Base-by-base conservation (phyloP, 2,797 vertebrate genomes). In the Pyrocephalus nanus region DNA sequence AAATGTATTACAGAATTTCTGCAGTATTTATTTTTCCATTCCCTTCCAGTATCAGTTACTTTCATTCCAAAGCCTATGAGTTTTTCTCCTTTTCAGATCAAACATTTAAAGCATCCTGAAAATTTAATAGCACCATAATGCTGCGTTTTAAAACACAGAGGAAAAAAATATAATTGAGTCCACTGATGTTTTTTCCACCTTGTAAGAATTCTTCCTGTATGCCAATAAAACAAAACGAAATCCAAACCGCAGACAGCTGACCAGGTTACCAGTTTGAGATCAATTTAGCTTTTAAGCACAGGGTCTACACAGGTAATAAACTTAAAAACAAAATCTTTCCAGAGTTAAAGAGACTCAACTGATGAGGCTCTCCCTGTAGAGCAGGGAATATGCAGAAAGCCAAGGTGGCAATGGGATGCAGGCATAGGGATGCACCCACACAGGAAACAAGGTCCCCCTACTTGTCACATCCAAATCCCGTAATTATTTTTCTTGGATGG, bases 81-180 rank as follows among this genome's bases (percentile, higher is more conserved):
- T 22, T 62, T 88, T 79, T 86, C 72, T 88, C 54, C 80, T 84
- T 95, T 74, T 86, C 70, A 84, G 30, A 84, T 72, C 85, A 94
- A 88, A 75, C 29, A 69, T 75, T 69, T 58, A 62, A 93, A 78
- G 20, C 47, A 62, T 72, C 62, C 79, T 75, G 62, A 93, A 94
- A 80, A 84, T 83, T 42, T 71, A 87, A 92, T 79, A 66, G 9
- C 15, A 36, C 32, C 26, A 15, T 82, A 48, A 82, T 7, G 11
- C 8, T 66, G 51, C 11, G n/a, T 47, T 87, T 25, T 9, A 60
- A 79, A 92, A 88, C 12, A 67, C 43, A 47, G 18, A 40, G n/a
- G n/a, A 10, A 13, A 69, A 47, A 48, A 22, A 30, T 4, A 60
- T 0, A 0, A 15, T 34, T 72, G 29, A 70, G 62, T 60, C 9